A percentile compares a stretch with the other conserved stretches of the same genome.
Evolutionary conservation across 1,140 invertebrate species (phyloP).

Genomic region (Drosophila guanche): DNA sequence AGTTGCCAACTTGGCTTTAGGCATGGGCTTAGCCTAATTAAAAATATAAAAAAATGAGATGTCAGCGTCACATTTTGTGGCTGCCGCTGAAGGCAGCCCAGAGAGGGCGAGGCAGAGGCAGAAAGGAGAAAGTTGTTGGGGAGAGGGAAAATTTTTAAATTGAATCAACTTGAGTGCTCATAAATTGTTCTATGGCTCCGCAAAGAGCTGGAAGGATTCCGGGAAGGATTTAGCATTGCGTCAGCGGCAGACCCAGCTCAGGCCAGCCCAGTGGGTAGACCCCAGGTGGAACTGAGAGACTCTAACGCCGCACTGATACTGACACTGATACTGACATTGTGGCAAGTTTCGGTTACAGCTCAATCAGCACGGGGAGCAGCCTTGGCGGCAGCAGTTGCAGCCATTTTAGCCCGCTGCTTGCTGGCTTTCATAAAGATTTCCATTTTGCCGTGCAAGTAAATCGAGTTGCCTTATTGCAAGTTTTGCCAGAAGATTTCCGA

Average conservation of each 20-base stretch:
- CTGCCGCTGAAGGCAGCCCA: slow-evolving; percentile 19
- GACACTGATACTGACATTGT: slow-evolving; percentile 48
- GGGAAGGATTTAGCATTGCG: slow-evolving; percentile 51
- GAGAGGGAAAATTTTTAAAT: slow-evolving; percentile 59
- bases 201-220: slow-evolving; percentile 2
- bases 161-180: slow-evolving; percentile 78
- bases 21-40: slow-evolving; percentile 78
- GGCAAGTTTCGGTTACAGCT: slow-evolving; percentile 63
- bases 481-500: slow-evolving; percentile 54
- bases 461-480: slow-evolving; percentile 69
- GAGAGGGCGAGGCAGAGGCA: slow-evolving; percentile 4
- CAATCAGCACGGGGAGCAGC: slow-evolving; percentile 38
- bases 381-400: slow-evolving; percentile 23
- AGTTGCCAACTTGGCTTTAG: slow-evolving; percentile 72
- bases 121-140: slow-evolving; percentile 11
- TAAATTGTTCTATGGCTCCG: slow-evolving; percentile 64
- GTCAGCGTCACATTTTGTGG: slow-evolving; percentile 67
- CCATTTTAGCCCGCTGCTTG: slow-evolving; percentile 8
- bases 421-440: slow-evolving; percentile 12
- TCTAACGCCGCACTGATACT: slow-evolving; percentile 35
- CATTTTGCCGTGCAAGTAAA: slow-evolving; percentile 14
- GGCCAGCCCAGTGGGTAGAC: slow-evolving; percentile 3
- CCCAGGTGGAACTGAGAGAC: slow-evolving; percentile 16
- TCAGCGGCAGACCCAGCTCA: slow-evolving; percentile 58
- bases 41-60: slow-evolving; percentile 52